Base-by-base conservation (phyloP, 2,888 invertebrate species). In the Carcina quercana region DNA sequence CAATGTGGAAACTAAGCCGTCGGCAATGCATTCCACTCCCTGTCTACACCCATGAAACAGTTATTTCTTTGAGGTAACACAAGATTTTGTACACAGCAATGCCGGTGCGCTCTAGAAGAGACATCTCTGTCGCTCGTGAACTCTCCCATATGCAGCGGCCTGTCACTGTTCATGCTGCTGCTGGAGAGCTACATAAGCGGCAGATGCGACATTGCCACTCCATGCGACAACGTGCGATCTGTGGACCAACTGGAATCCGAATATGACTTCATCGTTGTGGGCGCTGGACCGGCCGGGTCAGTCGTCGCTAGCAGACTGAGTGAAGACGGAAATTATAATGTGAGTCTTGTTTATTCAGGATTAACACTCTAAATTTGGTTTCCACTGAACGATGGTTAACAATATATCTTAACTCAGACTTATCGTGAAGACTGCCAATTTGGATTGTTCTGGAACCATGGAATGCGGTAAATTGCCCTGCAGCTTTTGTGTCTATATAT, bases 231-330 rank as follows among this genome's bases (percentile, higher is more conserved):
- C 32, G 69, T 89, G 3, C 51, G 40, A 12, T 83, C 88, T 0
- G 61, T 55, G 21, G 39, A 55, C 1, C 48, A 56, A 1, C 38
- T 65, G 2, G 71, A 79, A 5, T 40, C 58, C 1, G 73, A 70
- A 13, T 89, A 89, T 44, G 89, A 90, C 51, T 89, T 88, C 47
- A 84, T 89, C 7, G 88, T 89, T 4, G 84, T 89, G 8, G 90
- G 89, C 0, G 87, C 84, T 5, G 90, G 90, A 0, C 69, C 88
- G 2, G 88, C 87, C 0, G 90, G 90, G 0, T 78, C 89, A 1
- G 83, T 87, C 1, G 88, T 87, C 0, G 89, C 89, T 3, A 85
- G 84, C 0, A 76, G 89, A 40, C 62, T 91, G 11, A 85, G 86
- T 21, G 88, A 90, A 50, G 67, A 83, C 15, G 55, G 68, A 1